These are phyloP conservation scores for Rhinichthys osculus DNA, from an alignment of 2,797 vertebrate genomes.

Conservation along the genomic window DNA sequence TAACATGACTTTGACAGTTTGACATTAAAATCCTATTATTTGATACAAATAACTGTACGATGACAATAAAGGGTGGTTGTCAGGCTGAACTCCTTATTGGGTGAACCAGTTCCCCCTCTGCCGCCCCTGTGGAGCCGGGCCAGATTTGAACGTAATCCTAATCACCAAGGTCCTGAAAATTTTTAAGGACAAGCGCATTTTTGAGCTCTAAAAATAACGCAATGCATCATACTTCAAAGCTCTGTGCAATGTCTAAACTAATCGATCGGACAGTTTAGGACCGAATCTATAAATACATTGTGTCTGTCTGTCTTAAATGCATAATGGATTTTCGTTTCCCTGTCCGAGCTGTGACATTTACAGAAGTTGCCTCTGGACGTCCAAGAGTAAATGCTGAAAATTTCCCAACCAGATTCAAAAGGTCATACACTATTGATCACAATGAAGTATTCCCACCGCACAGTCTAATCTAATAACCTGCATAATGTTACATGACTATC, in stretches of 20 bases:
- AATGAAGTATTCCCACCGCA: conserved; percentile 65
- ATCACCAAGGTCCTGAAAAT: background rate
- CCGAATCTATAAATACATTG: conserved; percentile 67
- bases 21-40: background rate
- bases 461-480: conserved; percentile 54
- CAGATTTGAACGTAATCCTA: background rate
- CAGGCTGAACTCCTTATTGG: background rate
- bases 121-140: background rate
- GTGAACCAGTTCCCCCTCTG: background rate
- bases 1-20: background rate
- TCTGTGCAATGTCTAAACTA: conserved; percentile 5
- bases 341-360: conserved; percentile 76
- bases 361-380: conserved; percentile 70
- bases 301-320: conserved; percentile 70
- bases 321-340: conserved; percentile 72
- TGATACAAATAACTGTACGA: background rate
- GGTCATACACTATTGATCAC: conserved; percentile 77
- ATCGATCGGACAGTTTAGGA: conserved; percentile 42
- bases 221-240: conserved; percentile 28
- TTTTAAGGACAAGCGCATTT: background rate
- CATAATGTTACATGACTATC: conserved; percentile 52
- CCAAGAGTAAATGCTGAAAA: conserved; percentile 63
- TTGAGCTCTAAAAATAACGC: conserved; percentile 27
- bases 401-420: conserved; percentile 72
- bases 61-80: background rate